Percentiles rank a stretch among this genome's conserved stretches.
Conservation (phyloP, 2,888 invertebrate species). For the Taphrorychus bicolor region DNA sequence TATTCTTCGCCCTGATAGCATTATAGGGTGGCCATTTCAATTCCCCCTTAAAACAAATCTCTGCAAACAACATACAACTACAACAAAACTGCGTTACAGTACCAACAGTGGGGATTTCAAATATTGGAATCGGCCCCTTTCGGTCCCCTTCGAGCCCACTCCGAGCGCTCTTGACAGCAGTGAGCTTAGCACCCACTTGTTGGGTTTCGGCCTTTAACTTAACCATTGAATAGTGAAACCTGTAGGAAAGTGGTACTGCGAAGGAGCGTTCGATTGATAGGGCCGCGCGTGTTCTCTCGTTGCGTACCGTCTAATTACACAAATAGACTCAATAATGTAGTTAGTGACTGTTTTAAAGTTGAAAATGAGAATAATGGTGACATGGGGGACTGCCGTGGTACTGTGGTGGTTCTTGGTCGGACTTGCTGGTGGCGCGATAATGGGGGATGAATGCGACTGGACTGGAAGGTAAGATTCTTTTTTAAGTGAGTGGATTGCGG, state of each 20-base stretch:
- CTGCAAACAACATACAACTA: too few relatives aligned
- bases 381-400: slow-evolving; percentile 1
- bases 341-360: background rate
- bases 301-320: background rate
- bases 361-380: slow-evolving; percentile 12
- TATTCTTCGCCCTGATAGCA: background rate
- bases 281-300: background rate
- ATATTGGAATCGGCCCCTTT: background rate
- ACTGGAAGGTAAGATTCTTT: slow-evolving; percentile 66
- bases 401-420: slow-evolving; percentile 36
- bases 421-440: slow-evolving; percentile 62
- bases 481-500: background rate
- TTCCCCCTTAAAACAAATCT: slow-evolving; percentile 26
- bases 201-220: background rate
- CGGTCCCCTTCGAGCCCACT: background rate
- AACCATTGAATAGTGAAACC: background rate
- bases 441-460: slow-evolving; percentile 75
- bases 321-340: background rate
- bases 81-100: slow-evolving; percentile 34
- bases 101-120: slow-evolving; percentile 28
- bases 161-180: background rate
- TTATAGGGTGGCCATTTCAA: background rate
- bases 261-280: background rate
- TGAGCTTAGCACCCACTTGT: too few relatives aligned
- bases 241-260: background rate